These are phyloP conservation scores for Saccostrea echinata DNA, from an alignment of 1,140 invertebrate species.

Conservation along the genomic window DNA sequence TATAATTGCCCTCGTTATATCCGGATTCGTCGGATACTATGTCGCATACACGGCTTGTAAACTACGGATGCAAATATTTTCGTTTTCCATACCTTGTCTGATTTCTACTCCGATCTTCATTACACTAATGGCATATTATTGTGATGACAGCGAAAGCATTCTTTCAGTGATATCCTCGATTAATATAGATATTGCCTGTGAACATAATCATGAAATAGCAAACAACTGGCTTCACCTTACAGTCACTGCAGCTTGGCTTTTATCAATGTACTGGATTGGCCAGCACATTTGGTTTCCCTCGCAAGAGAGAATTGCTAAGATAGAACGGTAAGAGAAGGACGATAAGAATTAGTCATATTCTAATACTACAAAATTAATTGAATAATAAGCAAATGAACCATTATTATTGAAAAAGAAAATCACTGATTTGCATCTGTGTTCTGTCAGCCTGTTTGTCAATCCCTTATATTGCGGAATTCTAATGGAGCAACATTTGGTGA, in stretches of 20 bases:
- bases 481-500: no score
- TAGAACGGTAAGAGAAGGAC: slow-evolving; percentile 89
- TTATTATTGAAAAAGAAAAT: no score
- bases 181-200: background rate
- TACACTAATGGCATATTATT: slow-evolving; percentile 40
- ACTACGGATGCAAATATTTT: slow-evolving; percentile 71
- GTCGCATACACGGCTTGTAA: slow-evolving; percentile 70
- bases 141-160: background rate
- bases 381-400: no score
- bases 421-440: no score
- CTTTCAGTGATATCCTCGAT: background rate
- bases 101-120: slow-evolving; percentile 66
- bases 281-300: slow-evolving; percentile 98
- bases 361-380: no score
- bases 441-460: no score
- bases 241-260: slow-evolving; percentile 77
- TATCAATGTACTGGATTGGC: slow-evolving; percentile 97
- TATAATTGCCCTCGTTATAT: slow-evolving; percentile 46
- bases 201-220: background rate
- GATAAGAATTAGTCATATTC: no score
- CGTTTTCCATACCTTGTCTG: slow-evolving; percentile 65
- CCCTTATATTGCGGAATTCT: no score
- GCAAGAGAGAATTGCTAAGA: slow-evolving; percentile 96
- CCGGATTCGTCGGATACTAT: slow-evolving; percentile 62
- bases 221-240: slow-evolving; percentile 48